Percentiles rank a stretch among this genome's conserved stretches.
Evolutionary conservation across 2,113 vertebrate species (phyloP).

Genomic region (Tachycineta bicolor): DNA sequence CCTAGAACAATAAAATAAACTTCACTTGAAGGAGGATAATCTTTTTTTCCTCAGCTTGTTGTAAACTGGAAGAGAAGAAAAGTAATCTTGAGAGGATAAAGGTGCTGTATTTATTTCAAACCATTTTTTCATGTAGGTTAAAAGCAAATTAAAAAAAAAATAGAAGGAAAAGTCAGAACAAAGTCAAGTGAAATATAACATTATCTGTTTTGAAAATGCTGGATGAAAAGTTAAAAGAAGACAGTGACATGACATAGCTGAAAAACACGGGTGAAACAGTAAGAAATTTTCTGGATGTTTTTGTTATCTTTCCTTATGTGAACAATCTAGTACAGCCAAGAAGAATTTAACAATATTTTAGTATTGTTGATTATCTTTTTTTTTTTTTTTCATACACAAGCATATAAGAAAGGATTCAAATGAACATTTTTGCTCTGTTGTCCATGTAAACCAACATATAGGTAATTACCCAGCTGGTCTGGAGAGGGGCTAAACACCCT

Average conservation of each 20-base stretch:
- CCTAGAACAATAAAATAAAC: neutral
- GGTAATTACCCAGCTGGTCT: neutral
- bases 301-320: neutral
- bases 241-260: neutral
- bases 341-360: neutral
- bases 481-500: neutral
- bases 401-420: neutral
- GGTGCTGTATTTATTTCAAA: neutral
- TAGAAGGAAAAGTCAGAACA: neutral
- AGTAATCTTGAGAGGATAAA: neutral
- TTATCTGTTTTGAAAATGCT: neutral
- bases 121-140: neutral
- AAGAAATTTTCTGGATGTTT: neutral
- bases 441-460: neutral
- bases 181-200: neutral
- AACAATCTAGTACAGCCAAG: neutral
- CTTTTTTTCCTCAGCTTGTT: neutral
- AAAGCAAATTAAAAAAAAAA: neutral
- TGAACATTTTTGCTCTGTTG: neutral
- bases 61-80: neutral
- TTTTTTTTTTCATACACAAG: neutral
- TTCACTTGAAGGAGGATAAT: neutral
- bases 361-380: neutral
- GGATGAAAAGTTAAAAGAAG: neutral
- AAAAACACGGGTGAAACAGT: neutral